Conservation (phyloP, 2,113 vertebrate genomes). For the Symphodus melops region DNA sequence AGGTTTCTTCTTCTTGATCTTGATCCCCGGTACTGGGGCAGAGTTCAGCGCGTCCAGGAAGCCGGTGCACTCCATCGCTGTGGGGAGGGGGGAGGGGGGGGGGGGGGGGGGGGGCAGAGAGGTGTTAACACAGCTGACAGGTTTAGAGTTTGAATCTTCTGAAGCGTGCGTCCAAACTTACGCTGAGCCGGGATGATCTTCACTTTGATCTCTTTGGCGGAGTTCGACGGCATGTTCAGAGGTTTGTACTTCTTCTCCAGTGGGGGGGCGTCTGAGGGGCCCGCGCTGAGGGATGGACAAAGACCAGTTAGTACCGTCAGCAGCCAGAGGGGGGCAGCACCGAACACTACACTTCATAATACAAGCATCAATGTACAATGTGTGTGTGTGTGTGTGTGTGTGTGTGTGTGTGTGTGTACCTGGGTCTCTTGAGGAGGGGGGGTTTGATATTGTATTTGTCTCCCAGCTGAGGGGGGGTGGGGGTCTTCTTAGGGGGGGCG, state of each 20-base stretch:
- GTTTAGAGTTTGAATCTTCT: not conserved
- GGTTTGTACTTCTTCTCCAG: slow-evolving; percentile 98
- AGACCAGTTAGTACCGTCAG: not conserved
- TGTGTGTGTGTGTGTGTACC: slow-evolving; percentile 73
- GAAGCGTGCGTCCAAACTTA: slow-evolving; percentile 75
- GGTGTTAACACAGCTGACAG: not conserved
- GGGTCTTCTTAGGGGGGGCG: slow-evolving; percentile 85
- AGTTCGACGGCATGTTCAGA: slow-evolving; percentile 90
- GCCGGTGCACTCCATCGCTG: slow-evolving; percentile 94
- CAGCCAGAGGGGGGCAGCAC: slow-evolving; percentile 13
- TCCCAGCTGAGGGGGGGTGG: slow-evolving; percentile 79
- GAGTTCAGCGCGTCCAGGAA: slow-evolving; percentile 97
- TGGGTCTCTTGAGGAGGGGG: slow-evolving; percentile 90
- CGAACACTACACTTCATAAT: not conserved
- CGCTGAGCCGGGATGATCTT: slow-evolving; percentile 96
- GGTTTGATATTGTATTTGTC: slow-evolving; percentile 96
- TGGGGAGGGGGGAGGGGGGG: not conserved
- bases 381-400: not conserved
- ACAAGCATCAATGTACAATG: too few relatives aligned
- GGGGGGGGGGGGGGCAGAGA: not conserved
- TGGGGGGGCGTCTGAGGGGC: slow-evolving; percentile 77
- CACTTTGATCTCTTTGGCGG: slow-evolving; percentile 96
- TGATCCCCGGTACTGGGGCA: slow-evolving; percentile 93
- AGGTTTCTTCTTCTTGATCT: slow-evolving; percentile 96
- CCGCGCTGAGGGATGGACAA: slow-evolving; percentile 41